phyloP scores from a whole-genome alignment of 2,888 invertebrate genomes.

The Sphinx pinastri region DNA sequence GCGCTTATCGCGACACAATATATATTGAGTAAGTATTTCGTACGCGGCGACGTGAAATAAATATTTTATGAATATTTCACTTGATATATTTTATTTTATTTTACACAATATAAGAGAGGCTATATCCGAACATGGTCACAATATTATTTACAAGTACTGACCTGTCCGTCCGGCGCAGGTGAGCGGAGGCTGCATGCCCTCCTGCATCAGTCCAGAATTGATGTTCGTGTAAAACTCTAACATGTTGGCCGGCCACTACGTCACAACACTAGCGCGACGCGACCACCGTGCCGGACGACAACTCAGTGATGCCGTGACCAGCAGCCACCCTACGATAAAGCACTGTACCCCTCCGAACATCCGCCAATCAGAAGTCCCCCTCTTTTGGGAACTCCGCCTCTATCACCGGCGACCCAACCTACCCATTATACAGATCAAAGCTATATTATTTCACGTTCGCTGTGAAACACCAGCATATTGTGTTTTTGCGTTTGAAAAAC shows the following conservation, averaged over 20 bases:
- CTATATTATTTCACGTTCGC: conserved; percentile 68
- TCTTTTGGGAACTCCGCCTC: conserved; percentile 59
- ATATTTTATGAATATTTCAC: not conserved
- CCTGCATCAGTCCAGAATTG: conserved; percentile 84
- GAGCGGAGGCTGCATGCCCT: conserved; percentile 82
- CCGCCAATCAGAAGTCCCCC: conserved; percentile 63
- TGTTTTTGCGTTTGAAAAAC: conserved; percentile 60
- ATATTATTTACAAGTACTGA: conserved; percentile 56
- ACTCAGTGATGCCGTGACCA: conserved; percentile 57
- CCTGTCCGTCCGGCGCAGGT: conserved; percentile 87
- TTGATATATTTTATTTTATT: not conserved
- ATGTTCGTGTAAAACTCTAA: conserved; percentile 88
- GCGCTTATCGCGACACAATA: not conserved
- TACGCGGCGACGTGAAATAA: not conserved
- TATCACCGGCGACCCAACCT: conserved; percentile 61
- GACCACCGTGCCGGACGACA: conserved; percentile 51
- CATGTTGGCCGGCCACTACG: conserved; percentile 76
- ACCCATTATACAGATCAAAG: conserved; percentile 71
- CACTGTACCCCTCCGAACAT: conserved; percentile 55
- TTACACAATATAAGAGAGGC: too few relatives aligned
- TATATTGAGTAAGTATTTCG: not conserved
- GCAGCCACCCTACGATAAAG: conserved; percentile 40
- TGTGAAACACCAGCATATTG: conserved; percentile 66
- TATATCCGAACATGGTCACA: not conserved
- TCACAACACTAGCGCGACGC: conserved; percentile 51